phyloP scores from a whole-genome alignment of 2,888 invertebrate genomes.

The Polietes domitor region DNA sequence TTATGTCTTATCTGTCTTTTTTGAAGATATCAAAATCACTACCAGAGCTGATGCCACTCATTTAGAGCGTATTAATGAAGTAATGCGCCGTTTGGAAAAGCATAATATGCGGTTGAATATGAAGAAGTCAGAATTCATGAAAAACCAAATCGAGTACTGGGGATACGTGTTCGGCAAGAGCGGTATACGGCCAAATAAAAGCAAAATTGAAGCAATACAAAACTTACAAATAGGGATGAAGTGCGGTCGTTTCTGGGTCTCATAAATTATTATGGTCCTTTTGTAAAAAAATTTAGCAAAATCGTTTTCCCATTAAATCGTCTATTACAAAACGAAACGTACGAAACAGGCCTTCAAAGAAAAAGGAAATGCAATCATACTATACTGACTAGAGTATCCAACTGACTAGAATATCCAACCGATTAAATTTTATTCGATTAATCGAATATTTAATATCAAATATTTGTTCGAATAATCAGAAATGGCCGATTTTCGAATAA shows the following conservation, averaged over 20 bases:
- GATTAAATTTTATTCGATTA: too few species aligned
- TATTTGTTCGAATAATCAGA: too few species aligned
- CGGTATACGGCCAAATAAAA: conserved; percentile 72
- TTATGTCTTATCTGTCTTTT: conserved; percentile 66
- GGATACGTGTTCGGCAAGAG: conserved; percentile 68
- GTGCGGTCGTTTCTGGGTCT: conserved; percentile 68
- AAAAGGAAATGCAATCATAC: too few species aligned
- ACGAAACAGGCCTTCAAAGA: neutral
- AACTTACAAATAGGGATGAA: conserved; percentile 70
- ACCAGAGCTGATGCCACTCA: conserved; percentile 69
- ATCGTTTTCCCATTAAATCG: conserved; percentile 67
- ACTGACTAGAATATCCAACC: too few species aligned
- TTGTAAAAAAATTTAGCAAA: conserved; percentile 72
- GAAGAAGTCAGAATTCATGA: conserved; percentile 71
- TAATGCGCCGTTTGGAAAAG: conserved; percentile 67
- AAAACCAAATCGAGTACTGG: conserved; percentile 37
- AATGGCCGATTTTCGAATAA: too few species aligned
- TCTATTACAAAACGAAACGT: neutral
- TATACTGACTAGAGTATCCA: too few species aligned
- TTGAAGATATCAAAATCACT: conserved; percentile 68
- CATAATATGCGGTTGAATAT: conserved; percentile 71
- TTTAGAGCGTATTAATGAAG: conserved; percentile 68
- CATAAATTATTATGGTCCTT: conserved; percentile 75
- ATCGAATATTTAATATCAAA: too few species aligned
- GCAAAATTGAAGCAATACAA: conserved; percentile 73